Conservation (phyloP, 2,888 invertebrate genomes). For the Drosophila sordidapex region DNA sequence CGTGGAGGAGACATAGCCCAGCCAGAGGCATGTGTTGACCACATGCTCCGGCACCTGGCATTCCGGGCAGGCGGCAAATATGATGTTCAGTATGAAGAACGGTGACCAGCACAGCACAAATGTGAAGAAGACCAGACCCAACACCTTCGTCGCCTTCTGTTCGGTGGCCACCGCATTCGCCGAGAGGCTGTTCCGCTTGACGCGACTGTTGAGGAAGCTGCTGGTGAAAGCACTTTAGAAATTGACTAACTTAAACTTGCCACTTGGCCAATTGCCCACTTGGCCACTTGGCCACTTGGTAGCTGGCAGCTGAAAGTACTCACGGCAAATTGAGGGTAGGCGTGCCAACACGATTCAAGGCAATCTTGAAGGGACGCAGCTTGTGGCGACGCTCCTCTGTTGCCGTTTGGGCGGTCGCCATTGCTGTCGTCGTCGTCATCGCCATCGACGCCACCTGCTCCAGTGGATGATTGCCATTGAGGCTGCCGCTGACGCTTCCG, state of each 20-base stretch:
- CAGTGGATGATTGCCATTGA: slow-evolving; percentile 5
- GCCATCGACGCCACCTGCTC: slow-evolving; percentile 34
- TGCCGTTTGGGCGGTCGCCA: slow-evolving; percentile 86
- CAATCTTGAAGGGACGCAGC: slow-evolving; percentile 87
- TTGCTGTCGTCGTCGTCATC: slow-evolving; percentile 83
- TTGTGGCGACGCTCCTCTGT: slow-evolving; percentile 88
- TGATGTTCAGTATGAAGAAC: slow-evolving; percentile 94
- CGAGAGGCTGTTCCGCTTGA: slow-evolving; percentile 89
- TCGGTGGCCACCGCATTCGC: slow-evolving; percentile 95
- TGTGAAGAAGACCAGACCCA: slow-evolving; percentile 96
- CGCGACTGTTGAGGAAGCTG: slow-evolving; percentile 90
- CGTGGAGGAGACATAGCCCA: slow-evolving; percentile 96
- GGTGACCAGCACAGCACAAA: slow-evolving; percentile 97
- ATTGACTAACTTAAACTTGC: slow-evolving; percentile 4
- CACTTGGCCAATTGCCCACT: neutral
- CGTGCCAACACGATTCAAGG: slow-evolving; percentile 87
- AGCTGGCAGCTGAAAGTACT: slow-evolving; percentile 38
- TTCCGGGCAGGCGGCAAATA: slow-evolving; percentile 93
- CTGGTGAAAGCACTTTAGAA: slow-evolving; percentile 11
- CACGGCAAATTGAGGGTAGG: slow-evolving; percentile 87
- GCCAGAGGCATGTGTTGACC: slow-evolving; percentile 94
- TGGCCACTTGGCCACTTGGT: neutral
- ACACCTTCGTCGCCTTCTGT: slow-evolving; percentile 95
- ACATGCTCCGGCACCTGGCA: slow-evolving; percentile 90
- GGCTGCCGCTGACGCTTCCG: slow-evolving; percentile 45